These are phyloP conservation scores for Rhamnusium bicolor DNA, from an alignment of 2,888 invertebrate species.

Conservation along the genomic window DNA sequence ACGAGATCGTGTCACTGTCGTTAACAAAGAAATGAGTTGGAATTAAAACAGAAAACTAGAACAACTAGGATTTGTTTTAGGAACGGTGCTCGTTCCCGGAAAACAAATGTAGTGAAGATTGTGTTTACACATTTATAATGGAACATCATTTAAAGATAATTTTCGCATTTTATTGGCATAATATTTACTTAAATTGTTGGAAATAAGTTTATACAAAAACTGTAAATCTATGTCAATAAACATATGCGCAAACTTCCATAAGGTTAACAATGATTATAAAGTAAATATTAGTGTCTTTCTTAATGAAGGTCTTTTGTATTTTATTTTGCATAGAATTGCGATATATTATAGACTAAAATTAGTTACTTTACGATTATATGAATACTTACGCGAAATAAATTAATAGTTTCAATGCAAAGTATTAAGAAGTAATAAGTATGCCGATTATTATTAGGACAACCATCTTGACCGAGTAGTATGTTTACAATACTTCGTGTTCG, in stretches of 20 bases:
- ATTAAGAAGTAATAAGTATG: no score
- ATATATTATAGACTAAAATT: no score
- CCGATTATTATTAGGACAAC: no score
- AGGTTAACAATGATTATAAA: neutral
- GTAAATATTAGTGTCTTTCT: slow-evolving; percentile 4
- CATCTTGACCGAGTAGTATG: no score
- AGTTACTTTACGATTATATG: no score
- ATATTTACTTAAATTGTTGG: slow-evolving; percentile 2
- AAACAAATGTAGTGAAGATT: neutral
- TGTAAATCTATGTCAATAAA: neutral
- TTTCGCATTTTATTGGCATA: slow-evolving; percentile 16
- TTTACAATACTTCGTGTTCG: no score
- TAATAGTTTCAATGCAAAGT: no score
- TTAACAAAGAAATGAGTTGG: slow-evolving; percentile 8
- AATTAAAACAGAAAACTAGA: slow-evolving; percentile 19
- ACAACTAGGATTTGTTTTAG: slow-evolving; percentile 16
- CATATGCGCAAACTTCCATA: neutral
- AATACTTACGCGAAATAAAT: no score
- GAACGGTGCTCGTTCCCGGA: neutral
- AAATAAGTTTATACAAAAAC: neutral
- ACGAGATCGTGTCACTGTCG: slow-evolving; percentile 5
- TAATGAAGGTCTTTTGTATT: neutral
- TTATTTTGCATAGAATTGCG: neutral
- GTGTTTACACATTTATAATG: slow-evolving; percentile 18
- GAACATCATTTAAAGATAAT: slow-evolving; percentile 27